These are phyloP conservation scores for Mormyrus hasselquistii DNA, from an alignment of 2,797 vertebrate genomes.

Conservation along the genomic window DNA sequence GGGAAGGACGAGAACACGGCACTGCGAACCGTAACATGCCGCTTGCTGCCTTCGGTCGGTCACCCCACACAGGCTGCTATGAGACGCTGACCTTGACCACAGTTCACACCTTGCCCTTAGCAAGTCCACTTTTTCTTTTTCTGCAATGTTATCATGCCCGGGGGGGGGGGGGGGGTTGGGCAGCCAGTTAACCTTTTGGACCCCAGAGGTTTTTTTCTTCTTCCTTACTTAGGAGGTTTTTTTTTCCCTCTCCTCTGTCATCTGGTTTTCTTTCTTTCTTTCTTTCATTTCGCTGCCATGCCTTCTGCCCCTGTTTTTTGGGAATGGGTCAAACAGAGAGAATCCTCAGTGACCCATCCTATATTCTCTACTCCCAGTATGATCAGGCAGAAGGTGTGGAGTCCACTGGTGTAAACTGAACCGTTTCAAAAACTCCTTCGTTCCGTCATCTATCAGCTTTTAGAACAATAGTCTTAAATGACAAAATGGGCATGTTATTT, in stretches of 20 bases:
- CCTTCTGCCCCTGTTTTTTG: not conserved
- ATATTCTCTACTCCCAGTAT: not conserved
- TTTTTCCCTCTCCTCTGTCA: not conserved
- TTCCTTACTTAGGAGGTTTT: not conserved
- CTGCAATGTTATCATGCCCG: not conserved
- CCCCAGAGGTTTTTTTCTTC: not conserved
- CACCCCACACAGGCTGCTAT: not conserved
- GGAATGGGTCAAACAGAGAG: not conserved
- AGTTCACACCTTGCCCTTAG: not conserved
- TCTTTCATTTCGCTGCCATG: not conserved
- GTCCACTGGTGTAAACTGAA: not conserved
- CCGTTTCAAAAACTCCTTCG: not conserved
- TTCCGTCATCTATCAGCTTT: not conserved
- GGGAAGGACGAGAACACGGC: not conserved
- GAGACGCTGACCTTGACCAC: not conserved
- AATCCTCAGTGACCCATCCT: not conserved
- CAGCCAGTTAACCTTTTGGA: not conserved
- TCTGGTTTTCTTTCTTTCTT: not conserved
- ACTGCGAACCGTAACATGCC: not conserved
- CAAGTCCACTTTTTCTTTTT: not conserved
- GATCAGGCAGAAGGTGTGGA: not conserved
- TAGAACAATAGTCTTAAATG: not conserved
- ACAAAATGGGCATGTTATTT: not conserved
- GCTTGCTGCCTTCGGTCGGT: not conserved
- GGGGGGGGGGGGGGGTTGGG: not conserved